Evolutionary conservation across 2,113 vertebrate species (phyloP), one percentile per base, ranked within the genome.

Genomic region (Gymnobelideus leadbeateri): DNA sequence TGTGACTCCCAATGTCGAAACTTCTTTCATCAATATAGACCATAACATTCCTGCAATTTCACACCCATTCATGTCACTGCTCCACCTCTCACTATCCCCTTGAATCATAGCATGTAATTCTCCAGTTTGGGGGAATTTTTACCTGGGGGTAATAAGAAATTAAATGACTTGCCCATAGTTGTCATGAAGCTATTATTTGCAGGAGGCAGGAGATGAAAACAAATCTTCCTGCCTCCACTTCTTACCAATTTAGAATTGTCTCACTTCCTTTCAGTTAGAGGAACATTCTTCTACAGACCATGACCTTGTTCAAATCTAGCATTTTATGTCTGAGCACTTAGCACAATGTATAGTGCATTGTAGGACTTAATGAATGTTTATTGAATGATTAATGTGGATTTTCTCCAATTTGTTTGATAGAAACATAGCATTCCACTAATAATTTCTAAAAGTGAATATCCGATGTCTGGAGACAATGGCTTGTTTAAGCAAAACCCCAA

Each of bases 51-150:
- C 37, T n/a, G 16, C 21, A 43, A n/a, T 77, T 77, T 77, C 11
- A 77, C 16, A n/a, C 94, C 92, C 96, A 92, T 55, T 90, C 92
- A 92, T 89, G 21, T 94, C 37, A 49, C 90, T 37, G 51, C n/a
- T 53, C 24, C 77, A 10, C 16, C 14, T 5, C 12, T 77, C 50
- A 55, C 1, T 0, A 61, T 43, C 23, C 51, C 7, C 93, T 96
- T 57, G 84, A 93, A 92, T 94, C 47, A 92, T 57, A 90, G 61
- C 50, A 43, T 25, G 16, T 25, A 68, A 68, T 68, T 68, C 31
- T 10, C 31, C 10, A 68, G 3, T 68, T 31, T 77, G n/a, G n/a
- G 68, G 37, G 14, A n/a, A 6, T 31, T 61, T 61, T 77, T n/a
- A 1, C 68, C 16, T 43, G 16, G 37, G 68, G 2, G 37, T n/a